These are phyloP conservation scores for Ciconia nigra DNA, from an alignment of 2,797 vertebrate genomes.

Conservation along the genomic window DNA sequence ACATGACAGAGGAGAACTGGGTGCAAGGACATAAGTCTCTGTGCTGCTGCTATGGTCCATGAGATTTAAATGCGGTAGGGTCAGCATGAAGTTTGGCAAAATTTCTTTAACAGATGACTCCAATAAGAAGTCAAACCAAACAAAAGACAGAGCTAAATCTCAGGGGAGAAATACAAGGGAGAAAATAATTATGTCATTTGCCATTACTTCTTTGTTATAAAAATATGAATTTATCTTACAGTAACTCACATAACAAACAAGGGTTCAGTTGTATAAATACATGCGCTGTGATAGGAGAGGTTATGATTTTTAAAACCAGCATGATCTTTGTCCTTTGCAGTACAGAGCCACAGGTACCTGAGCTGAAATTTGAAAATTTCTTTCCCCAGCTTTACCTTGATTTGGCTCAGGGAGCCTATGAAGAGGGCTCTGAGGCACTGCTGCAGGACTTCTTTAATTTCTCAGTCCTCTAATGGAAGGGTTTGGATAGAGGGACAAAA, in stretches of 20 bases:
- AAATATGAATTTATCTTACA: neutral
- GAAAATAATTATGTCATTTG: neutral
- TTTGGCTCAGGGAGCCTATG: neutral
- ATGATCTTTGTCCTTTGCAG: neutral
- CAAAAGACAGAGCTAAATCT: neutral
- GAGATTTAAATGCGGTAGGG: neutral
- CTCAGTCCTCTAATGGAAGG: neutral
- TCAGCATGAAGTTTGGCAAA: neutral
- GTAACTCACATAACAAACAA: neutral
- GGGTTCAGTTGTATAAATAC: neutral
- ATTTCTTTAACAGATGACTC: neutral
- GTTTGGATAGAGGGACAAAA: constrained; percentile 21
- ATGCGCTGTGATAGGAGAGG: neutral
- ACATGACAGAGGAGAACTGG: neutral
- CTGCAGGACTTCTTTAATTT: constrained; percentile 15
- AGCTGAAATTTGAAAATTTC: constrained; percentile 27
- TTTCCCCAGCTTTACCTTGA: neutral
- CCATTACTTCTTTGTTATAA: neutral
- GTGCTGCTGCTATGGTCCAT: neutral
- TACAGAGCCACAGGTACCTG: neutral
- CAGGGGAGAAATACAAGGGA: neutral
- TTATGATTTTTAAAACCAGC: neutral
- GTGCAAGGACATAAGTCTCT: neutral
- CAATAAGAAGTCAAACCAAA: neutral
- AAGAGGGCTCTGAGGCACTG: constrained; percentile 20